phyloP scores from a whole-genome alignment of 2,113 vertebrate genomes.

The Balaenoptera acutorostrata region DNA sequence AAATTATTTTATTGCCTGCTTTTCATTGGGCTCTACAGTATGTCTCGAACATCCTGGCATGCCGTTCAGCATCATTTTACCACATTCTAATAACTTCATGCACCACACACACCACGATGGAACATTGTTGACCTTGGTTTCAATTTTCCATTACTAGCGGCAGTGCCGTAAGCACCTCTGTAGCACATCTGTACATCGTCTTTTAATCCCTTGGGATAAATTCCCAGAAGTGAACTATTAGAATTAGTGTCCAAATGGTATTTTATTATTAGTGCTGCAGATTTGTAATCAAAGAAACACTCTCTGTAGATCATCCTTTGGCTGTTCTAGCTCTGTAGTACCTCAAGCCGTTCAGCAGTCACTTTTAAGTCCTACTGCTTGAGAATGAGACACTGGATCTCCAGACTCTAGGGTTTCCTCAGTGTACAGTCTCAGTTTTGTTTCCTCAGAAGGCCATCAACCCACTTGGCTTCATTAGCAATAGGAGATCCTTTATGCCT shows the following conservation, averaged over 20 bases:
- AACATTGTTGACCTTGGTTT: background rate
- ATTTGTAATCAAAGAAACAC: background rate
- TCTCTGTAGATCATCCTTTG: background rate
- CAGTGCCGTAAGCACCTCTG: background rate
- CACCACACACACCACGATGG: rapidly evolving
- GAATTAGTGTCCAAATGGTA: background rate
- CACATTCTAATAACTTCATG: background rate
- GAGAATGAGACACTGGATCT: background rate
- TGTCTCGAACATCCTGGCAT: background rate
- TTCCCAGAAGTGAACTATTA: background rate
- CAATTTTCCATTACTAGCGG: background rate
- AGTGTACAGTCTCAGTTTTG: background rate
- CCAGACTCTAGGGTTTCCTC: background rate
- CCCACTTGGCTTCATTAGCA: background rate
- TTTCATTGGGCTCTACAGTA: background rate
- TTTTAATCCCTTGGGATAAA: background rate
- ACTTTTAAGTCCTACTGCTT: background rate
- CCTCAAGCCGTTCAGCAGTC: background rate
- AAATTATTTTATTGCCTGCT: background rate
- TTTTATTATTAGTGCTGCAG: background rate
- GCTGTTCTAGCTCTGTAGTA: too few relatives aligned
- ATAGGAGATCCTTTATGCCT: background rate
- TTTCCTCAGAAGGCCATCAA: background rate
- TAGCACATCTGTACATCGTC: background rate
- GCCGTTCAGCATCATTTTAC: background rate